Evolutionary conservation across 1,140 invertebrate genomes (phyloP).

Genomic region (Lanistes nyassanus): DNA sequence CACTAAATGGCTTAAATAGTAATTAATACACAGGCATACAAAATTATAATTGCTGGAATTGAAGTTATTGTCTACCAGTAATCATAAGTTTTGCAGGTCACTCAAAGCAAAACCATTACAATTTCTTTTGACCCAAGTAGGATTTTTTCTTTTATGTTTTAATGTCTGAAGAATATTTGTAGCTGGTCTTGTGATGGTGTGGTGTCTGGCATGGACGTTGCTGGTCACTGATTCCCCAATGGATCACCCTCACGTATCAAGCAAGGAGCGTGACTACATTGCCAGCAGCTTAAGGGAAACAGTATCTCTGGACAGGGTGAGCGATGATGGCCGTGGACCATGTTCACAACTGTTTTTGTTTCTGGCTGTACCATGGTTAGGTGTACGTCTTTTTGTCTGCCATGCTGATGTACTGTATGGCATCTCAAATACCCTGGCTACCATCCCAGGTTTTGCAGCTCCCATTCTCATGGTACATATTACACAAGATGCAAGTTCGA

Average conservation of each 20-base stretch:
- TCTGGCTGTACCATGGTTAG: too few relatives aligned
- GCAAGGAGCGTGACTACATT: constrained; percentile 50
- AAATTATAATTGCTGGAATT: too few relatives aligned
- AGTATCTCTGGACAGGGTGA: constrained; percentile 17
- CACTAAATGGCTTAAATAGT: too few relatives aligned
- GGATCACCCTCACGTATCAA: constrained; percentile 50
- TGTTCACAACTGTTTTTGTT: too few relatives aligned
- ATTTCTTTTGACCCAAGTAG: too few relatives aligned
- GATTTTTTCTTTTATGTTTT: background rate
- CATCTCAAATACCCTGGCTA: constrained; percentile 60
- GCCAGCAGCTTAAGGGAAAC: constrained; percentile 33
- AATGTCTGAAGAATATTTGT: background rate
- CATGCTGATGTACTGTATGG: constrained; percentile 61
- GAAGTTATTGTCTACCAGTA: too few relatives aligned
- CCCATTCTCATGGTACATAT: constrained; percentile 52
- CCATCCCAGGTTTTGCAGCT: constrained; percentile 58
- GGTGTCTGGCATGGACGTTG: constrained; percentile 51
- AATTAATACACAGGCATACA: too few relatives aligned
- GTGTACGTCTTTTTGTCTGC: constrained; percentile 10
- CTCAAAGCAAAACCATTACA: too few relatives aligned
- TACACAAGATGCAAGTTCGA: constrained; percentile 49
- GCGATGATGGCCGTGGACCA: background rate
- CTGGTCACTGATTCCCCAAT: constrained; percentile 46
- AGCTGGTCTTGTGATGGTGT: constrained; percentile 47
- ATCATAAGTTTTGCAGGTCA: too few relatives aligned